Conservation (phyloP, 2,888 invertebrate species). For the Eristalis tenax region DNA sequence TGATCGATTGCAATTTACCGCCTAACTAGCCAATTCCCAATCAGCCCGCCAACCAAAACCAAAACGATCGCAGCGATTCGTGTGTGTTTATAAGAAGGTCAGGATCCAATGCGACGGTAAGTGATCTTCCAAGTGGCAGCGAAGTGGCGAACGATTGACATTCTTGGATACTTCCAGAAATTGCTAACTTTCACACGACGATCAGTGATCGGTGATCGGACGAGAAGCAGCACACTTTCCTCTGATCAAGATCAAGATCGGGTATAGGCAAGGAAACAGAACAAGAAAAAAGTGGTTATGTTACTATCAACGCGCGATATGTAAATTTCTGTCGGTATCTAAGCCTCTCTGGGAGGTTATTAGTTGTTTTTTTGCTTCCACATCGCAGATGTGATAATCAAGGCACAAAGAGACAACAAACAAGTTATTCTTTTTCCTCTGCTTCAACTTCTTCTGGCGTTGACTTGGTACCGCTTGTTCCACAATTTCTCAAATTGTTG, state of each 20-base stretch:
- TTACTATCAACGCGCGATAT: conserved; percentile 53
- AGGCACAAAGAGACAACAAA: conserved; percentile 51
- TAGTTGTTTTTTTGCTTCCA: conserved; percentile 21
- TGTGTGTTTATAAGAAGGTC: conserved; percentile 18
- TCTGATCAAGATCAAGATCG: background rate
- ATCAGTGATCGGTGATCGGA: conserved; percentile 14
- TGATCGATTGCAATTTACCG: conserved; percentile 20
- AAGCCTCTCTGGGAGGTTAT: conserved; percentile 11
- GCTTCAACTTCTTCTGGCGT: background rate
- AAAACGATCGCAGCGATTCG: background rate
- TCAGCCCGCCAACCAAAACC: background rate
- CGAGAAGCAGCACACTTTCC: background rate
- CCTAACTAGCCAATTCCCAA: background rate
- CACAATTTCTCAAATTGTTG: conserved; percentile 55
- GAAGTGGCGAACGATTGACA: background rate
- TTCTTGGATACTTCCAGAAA: conserved; percentile 20
- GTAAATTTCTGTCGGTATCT: conserved; percentile 43
- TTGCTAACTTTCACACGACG: conserved; percentile 26
- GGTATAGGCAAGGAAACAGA: background rate
- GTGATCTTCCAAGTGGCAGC: background rate
- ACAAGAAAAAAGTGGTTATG: conserved; percentile 29
- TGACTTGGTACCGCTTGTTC: conserved; percentile 40
- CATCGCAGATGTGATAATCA: conserved; percentile 60
- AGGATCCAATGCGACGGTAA: conserved; percentile 14
- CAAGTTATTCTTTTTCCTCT: conserved; percentile 46